phyloP scores from a whole-genome alignment of 2,797 vertebrate genomes.

The Brachyrhaphis roseni region DNA sequence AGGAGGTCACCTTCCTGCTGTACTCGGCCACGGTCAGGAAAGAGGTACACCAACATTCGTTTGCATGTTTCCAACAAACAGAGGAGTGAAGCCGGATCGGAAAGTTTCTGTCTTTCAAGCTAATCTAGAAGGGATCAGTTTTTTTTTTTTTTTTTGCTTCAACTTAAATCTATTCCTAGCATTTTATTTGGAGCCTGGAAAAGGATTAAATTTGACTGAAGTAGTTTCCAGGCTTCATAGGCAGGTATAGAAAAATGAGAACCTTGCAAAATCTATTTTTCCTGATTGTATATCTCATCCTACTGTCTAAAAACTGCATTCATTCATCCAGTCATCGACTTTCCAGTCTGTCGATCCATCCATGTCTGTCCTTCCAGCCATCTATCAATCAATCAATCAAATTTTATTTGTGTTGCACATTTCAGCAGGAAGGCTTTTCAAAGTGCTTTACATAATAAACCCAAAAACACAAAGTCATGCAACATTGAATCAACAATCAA shows the following conservation, averaged over 20 bases:
- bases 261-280: not conserved
- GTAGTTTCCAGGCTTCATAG: not conserved
- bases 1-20: conserved; percentile 95
- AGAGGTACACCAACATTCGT: conserved; percentile 81
- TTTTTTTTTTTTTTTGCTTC: not conserved
- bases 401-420: too few relatives aligned
- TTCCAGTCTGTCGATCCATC: not conserved
- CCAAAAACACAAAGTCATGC: too few relatives aligned
- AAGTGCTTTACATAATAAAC: too few relatives aligned
- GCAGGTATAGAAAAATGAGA: not conserved
- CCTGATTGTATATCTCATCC: not conserved
- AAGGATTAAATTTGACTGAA: not conserved
- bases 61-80: not conserved
- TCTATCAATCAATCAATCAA: too few relatives aligned
- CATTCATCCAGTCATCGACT: not conserved
- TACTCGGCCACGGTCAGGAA: conserved; percentile 87
- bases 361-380: not conserved
- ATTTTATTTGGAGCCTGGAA: not conserved
- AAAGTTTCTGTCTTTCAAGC: not conserved
- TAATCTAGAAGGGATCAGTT: not conserved
- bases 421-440: too few relatives aligned
- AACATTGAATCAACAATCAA: too few relatives aligned
- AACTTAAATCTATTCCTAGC: not conserved
- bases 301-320: not conserved
- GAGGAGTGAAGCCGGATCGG: not conserved